A percentile compares a stretch with the other conserved stretches of the same genome.
Evolutionary conservation across 2,113 vertebrate species (phyloP).

Genomic region (Heterochromis multidens): DNA sequence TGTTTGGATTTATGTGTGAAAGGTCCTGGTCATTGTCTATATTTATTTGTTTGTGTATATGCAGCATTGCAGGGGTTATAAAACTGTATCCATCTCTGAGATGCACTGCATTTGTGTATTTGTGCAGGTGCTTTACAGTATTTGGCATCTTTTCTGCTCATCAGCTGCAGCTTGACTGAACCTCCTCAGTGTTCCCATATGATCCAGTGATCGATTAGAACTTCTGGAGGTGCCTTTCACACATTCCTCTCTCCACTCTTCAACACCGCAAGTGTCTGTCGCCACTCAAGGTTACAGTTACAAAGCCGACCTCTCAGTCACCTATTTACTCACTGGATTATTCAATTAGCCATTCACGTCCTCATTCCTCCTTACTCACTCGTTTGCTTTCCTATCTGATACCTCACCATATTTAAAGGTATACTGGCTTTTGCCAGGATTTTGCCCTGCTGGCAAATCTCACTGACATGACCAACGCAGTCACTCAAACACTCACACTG

Average conservation of each 20-base stretch:
- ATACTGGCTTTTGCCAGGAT: background rate
- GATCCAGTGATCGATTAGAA: constrained; percentile 64
- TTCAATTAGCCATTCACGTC: constrained; percentile 29
- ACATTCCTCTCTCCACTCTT: background rate
- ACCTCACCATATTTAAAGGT: background rate
- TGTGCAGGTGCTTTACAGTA: background rate
- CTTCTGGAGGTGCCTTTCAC: constrained; percentile 78
- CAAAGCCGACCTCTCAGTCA: constrained; percentile 20
- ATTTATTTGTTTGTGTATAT: background rate
- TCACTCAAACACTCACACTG: background rate
- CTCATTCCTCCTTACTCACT: background rate
- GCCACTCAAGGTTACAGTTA: constrained; percentile 48
- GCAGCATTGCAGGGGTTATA: background rate
- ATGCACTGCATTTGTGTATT: background rate
- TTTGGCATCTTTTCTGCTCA: constrained; percentile 47
- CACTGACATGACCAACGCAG: background rate
- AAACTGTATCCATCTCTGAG: constrained; percentile 12
- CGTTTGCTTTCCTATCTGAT: background rate
- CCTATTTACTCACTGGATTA: constrained; percentile 24
- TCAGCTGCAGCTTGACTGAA: constrained; percentile 37
- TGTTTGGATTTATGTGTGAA: background rate
- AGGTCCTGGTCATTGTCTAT: constrained; percentile 6
- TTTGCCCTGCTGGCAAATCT: background rate
- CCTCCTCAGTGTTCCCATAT: constrained; percentile 57
- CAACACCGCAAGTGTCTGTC: constrained; percentile 29